Percentiles rank a stretch among this genome's conserved stretches.
Conservation (phyloP, 2,888 invertebrate genomes). For the Cephus pulcher region DNA sequence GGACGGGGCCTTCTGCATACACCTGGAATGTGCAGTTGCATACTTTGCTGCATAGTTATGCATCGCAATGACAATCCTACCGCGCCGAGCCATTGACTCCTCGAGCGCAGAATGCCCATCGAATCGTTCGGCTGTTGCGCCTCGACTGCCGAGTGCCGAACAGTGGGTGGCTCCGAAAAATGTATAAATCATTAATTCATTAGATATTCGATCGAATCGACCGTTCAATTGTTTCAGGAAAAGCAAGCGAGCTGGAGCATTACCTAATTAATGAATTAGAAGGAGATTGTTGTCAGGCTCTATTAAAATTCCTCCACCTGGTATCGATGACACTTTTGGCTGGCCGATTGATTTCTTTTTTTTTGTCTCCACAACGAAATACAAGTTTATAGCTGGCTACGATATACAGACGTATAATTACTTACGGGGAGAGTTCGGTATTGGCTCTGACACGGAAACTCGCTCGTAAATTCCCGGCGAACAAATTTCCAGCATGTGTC, state of each 20-base stretch:
- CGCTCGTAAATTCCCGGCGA: constrained; percentile 57
- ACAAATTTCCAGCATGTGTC: constrained; percentile 58
- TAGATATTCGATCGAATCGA: background rate
- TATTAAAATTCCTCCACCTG: constrained; percentile 38
- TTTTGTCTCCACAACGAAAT: constrained; percentile 20
- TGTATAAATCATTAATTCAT: background rate
- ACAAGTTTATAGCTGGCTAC: constrained; percentile 45
- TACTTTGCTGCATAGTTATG: constrained; percentile 52
- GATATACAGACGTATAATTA: constrained; percentile 45
- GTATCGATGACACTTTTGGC: background rate
- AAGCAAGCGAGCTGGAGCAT: background rate
- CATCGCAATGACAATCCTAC: constrained; percentile 41
- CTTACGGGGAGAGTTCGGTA: constrained; percentile 43
- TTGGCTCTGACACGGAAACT: constrained; percentile 55
- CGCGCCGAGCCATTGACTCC: constrained; percentile 36
- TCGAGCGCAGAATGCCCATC: constrained; percentile 7
- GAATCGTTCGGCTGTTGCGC: background rate
- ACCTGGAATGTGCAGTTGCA: constrained; percentile 55
- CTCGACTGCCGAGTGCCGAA: background rate
- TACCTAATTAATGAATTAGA: background rate
- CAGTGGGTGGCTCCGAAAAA: background rate
- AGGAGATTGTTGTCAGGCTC: constrained; percentile 12
- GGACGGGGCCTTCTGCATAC: constrained; percentile 12
- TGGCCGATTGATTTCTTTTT: background rate
- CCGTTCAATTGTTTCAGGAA: background rate